phyloP scores from a whole-genome alignment of 2,113 vertebrate genomes.

The Pelusios castaneus region DNA sequence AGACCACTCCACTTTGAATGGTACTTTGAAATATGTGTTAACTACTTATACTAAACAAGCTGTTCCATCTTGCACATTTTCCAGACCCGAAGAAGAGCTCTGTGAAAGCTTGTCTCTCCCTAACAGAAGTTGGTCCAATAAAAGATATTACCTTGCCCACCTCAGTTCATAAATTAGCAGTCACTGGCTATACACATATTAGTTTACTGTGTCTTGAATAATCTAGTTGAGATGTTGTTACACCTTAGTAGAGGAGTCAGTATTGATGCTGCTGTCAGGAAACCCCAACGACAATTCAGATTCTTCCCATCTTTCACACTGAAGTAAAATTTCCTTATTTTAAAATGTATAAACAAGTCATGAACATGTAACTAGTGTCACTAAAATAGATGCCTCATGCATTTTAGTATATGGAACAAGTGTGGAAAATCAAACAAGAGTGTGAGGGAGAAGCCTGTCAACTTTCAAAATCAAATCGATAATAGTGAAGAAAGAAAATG shows the following conservation, averaged over 20 bases:
- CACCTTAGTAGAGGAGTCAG: background rate
- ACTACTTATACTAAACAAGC: background rate
- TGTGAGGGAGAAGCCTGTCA: background rate
- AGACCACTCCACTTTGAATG: background rate
- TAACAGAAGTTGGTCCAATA: background rate
- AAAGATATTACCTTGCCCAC: background rate
- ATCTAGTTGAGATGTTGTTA: background rate
- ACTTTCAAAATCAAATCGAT: background rate
- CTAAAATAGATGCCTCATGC: background rate
- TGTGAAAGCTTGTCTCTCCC: background rate
- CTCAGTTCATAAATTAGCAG: background rate
- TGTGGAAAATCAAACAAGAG: background rate
- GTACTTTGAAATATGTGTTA: background rate
- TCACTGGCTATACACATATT: background rate
- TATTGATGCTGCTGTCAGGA: background rate
- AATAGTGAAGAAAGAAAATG: background rate
- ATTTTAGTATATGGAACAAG: background rate
- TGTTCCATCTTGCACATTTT: background rate
- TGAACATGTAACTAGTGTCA: background rate
- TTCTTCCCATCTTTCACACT: background rate
- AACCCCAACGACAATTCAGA: accelerated
- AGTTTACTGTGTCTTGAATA: background rate
- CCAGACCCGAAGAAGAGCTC: background rate
- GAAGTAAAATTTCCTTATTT: background rate
- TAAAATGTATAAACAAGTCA: background rate